Base-by-base conservation (phyloP, 2,888 invertebrate genomes). In the Sinelater perroti region DNA sequence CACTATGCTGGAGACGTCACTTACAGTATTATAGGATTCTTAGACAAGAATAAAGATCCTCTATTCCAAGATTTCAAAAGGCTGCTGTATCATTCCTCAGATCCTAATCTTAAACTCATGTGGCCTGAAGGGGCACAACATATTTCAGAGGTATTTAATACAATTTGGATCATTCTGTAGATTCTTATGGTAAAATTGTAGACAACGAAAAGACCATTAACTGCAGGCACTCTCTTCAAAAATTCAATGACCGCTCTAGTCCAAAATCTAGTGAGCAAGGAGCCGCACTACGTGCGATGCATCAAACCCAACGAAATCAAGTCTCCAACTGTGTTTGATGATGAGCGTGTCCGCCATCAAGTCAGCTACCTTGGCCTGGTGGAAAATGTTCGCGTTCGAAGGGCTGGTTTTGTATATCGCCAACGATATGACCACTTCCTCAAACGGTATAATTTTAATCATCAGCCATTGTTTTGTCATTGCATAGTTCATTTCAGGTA, bases 1-100 rank as follows among this genome's bases (percentile, higher is more conserved):
- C 98, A 98, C 78, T 98, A 98, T 77, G 98, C 98, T 0, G 98
- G 98, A 2, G 95, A 97, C 73, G 98, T 98, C 18, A 91, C 92
- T 8, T 98, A 98, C 81, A 87, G 87, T 50, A 86, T 96, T 11
- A 83, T 83, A 8, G 95, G 96, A 1, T 98, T 98, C 81, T 86
- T 98, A 78, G 97, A 98, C 78, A 98, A 98, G 81, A 98, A 98
- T 81, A 95, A 91, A 78, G 98, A 98, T 78, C 92, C 93, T 0
- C 82, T 98, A 42, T 98, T 94, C 82, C 97, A 97, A 82, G 97
- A 98, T 79, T 93, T 98, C 72, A 98, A 97, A 81, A 82, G 98
- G 18, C 81, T 98, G 53, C 82, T 97, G 65, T 95, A 87, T 78
- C 88, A 90, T 72, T 96, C 96, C 40, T 82, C 81, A 53, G 91